Percentiles rank a stretch among this genome's conserved stretches.
Evolutionary conservation across 1,140 invertebrate species (phyloP).

Genomic region (Diorhabda sublineata): DNA sequence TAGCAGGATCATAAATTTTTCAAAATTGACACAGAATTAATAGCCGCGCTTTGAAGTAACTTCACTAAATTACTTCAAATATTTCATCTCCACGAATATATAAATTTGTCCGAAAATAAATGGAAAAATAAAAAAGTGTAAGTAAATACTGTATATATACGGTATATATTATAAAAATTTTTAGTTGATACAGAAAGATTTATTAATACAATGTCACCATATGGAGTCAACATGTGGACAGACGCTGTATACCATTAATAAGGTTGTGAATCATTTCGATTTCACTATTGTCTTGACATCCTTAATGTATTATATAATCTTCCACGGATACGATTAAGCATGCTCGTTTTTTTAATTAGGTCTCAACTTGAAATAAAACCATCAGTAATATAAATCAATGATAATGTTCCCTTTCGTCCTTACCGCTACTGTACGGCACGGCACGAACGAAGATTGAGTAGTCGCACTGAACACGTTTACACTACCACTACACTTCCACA

Average conservation of each 20-base stretch:
- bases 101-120: slow-evolving; percentile 5
- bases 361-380: no score
- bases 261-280: no score
- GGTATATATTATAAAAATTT: not conserved
- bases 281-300: not conserved
- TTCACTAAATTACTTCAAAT: slow-evolving; percentile 4
- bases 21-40: slow-evolving; percentile 7
- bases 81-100: slow-evolving; percentile 2
- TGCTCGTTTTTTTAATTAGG: no score
- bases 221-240: slow-evolving; percentile 6
- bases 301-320: slow-evolving; percentile 4
- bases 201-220: not conserved
- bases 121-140: not conserved
- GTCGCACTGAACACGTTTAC: no score
- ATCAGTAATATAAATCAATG: no score
- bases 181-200: slow-evolving; percentile 6
- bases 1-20: not conserved
- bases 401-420: no score
- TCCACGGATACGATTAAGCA: not conserved
- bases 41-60: not conserved
- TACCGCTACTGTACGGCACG: no score
- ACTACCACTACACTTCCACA: no score
- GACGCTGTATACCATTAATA: slow-evolving; percentile 1
- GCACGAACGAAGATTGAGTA: no score
- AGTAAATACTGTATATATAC: not conserved